A percentile compares a stretch with the other conserved stretches of the same genome.
Evolutionary conservation across 1,140 invertebrate species (phyloP).

Genomic region (Calliphora vicina): DNA sequence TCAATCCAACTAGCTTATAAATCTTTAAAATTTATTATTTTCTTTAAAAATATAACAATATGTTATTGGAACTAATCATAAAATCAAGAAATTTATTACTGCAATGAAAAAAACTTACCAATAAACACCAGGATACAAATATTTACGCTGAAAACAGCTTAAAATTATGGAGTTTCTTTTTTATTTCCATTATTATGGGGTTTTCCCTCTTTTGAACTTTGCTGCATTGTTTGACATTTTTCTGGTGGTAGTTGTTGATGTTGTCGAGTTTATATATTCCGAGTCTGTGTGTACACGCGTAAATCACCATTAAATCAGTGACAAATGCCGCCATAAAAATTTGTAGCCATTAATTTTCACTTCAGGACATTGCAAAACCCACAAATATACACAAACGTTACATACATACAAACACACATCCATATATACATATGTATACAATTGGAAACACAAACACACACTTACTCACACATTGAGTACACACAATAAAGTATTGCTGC

Average conservation of each 20-base stretch:
- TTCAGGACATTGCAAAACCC: constrained; percentile 25
- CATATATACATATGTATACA: no score
- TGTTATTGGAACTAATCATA: background rate
- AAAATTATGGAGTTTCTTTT: background rate
- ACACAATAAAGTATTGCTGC: background rate
- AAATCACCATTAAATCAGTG: constrained; percentile 37
- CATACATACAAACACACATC: background rate
- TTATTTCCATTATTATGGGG: background rate
- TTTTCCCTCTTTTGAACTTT: background rate
- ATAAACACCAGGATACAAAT: background rate
- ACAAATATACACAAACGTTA: background rate
- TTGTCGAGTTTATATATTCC: background rate
- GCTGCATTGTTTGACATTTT: constrained; percentile 10
- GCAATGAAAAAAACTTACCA: background rate
- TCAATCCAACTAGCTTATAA: no score
- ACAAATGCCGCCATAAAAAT: constrained; percentile 38
- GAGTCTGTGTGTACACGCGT: constrained; percentile 3
- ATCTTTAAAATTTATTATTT: no score
- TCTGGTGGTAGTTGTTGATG: background rate
- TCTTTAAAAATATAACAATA: no score
- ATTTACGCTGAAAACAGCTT: background rate
- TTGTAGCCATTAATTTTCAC: constrained; percentile 36
- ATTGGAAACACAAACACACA: background rate
- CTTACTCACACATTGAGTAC: background rate
- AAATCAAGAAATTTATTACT: background rate